These are phyloP conservation scores for Neotoma lepida DNA, from an alignment of 2,113 vertebrate genomes.

Conservation along the genomic window DNA sequence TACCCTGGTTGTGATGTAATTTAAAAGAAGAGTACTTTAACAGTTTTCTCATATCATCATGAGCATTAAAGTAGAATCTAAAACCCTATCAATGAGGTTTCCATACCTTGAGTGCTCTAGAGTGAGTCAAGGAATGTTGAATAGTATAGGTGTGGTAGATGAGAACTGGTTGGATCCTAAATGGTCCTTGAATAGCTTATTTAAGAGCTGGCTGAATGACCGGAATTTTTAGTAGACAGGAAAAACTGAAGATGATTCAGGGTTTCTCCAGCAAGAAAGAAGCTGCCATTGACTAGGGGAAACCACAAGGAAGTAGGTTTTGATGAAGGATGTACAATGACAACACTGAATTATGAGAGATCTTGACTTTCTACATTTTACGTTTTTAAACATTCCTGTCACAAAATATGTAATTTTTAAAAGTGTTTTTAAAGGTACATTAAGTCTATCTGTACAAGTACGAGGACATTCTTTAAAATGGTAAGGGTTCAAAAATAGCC, in stretches of 20 bases:
- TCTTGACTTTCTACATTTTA: slow-evolving; percentile 45
- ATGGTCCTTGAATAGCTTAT: background rate
- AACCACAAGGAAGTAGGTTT: background rate
- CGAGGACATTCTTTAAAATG: background rate
- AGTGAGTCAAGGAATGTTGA: background rate
- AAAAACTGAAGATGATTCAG: background rate
- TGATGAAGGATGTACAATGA: background rate
- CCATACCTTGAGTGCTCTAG: background rate
- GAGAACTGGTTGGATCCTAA: background rate
- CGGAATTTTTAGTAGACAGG: background rate
- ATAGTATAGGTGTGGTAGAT: background rate
- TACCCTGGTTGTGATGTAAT: background rate
- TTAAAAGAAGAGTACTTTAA: background rate
- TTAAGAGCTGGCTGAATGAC: background rate
- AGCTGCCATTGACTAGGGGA: background rate
- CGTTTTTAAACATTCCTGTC: background rate
- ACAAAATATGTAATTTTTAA: background rate
- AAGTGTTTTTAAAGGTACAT: slow-evolving; percentile 14
- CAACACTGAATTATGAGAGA: background rate
- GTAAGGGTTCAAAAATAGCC: slow-evolving; percentile 36
- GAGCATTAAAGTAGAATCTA: slow-evolving; percentile 2
- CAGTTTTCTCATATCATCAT: slow-evolving; percentile 38
- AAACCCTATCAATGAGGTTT: background rate
- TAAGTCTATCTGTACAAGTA: slow-evolving; percentile 14
- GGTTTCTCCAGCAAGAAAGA: background rate